Evolutionary conservation across 2,113 vertebrate species (phyloP).

Genomic region (Onychorhynchus coronatus): DNA sequence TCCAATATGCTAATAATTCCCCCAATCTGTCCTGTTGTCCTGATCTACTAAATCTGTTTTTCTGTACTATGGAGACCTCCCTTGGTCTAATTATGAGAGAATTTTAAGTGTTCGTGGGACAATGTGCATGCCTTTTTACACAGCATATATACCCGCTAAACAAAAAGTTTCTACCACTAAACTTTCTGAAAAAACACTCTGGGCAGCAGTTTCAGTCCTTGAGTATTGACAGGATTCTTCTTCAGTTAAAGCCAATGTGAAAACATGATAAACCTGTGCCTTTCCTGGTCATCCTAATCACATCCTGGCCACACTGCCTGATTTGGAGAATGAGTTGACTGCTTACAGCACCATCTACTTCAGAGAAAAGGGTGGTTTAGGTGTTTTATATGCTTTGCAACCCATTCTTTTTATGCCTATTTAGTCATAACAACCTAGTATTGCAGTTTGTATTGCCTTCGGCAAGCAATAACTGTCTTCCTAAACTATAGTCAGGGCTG

Average conservation of each 20-base stretch:
- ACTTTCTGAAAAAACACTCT: background rate
- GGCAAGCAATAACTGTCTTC: background rate
- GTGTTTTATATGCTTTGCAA: background rate
- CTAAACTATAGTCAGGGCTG: background rate
- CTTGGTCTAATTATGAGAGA: background rate
- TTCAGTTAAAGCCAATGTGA: background rate
- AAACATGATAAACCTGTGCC: background rate
- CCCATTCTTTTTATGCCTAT: background rate
- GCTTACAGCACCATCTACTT: background rate
- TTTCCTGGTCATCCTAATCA: background rate
- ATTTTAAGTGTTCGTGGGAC: background rate
- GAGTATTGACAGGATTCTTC: background rate
- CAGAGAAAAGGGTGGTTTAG: background rate
- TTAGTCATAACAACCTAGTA: background rate
- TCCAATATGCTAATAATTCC: background rate
- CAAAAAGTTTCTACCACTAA: background rate
- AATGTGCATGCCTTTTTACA: background rate
- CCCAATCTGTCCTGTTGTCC: background rate
- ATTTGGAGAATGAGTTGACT: background rate
- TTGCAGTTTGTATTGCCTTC: background rate
- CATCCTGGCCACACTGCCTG: background rate
- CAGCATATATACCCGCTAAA: background rate
- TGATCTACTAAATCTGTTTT: background rate
- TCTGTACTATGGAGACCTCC: background rate
- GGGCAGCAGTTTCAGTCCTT: background rate